Base-by-base conservation (phyloP, 2,888 invertebrate genomes). In the Dicyrtoma fusca region DNA sequence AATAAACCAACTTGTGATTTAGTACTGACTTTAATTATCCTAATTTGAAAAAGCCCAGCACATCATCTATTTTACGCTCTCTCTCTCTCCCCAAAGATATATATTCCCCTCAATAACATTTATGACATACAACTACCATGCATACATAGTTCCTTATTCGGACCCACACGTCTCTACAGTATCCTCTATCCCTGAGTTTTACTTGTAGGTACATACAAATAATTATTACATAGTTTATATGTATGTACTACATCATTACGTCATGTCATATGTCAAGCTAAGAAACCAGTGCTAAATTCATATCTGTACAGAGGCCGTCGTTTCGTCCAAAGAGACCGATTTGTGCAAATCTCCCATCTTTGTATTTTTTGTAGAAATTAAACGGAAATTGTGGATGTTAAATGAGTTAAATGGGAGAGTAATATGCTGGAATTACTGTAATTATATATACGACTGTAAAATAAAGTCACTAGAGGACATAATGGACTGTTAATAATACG, bases 11-110 rank as follows among this genome's bases (percentile, higher is more conserved):
- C 21, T 25, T 47, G 45, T 68, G 68, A 68, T 68, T 68, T 68
- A 68, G 57, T 57, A 42, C 57, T 66, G 68, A 68, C 68, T 68
- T 68, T 68, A 68, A 68, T 68, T 68, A 68, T 44, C 47, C 57
- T 68, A 68, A 68, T 68, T 68, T 68, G 68, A 55, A 68, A 57
- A 45, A 17, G 49, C 17, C 14, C 49, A 49, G 14, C 3, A 49
- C 17, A 49, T 17, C 17, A 49, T 17, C 34, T 34, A 34, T 49
- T 17, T 49, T 49, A 49, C 49, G 49, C 17, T 49, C 34, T 49
- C 49, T 17, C 49, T 13, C 4, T 49, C 49, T 6, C 17, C 13
- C 8, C 13, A 55, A 8, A 21, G 55, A 55, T 13, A 55, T 1
- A 49, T 49, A 49, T 49, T 49, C 3, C 13, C 13, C 49, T 49